Evolutionary conservation across 2,888 invertebrate genomes (phyloP), one percentile per base, ranked within the genome.

Genomic region (Troides aeacus): DNA sequence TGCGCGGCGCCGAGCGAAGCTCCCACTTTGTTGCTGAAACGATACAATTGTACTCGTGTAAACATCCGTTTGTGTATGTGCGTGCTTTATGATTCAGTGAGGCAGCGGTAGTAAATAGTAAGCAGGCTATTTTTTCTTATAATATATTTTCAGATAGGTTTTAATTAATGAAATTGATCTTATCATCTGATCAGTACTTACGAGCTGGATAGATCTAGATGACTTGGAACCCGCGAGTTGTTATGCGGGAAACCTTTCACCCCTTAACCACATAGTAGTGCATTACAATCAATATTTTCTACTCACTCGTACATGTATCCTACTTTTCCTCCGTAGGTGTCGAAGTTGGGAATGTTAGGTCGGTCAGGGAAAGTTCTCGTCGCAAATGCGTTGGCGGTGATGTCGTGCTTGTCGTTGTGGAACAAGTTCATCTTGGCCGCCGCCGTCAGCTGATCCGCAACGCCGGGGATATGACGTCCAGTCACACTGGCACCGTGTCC

Each of bases 291-390:
- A 57, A 12, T 12, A 12, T 21, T n/a, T 18, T 60, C 12, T 36
- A 77, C 81, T 77, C 73, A 84, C 83, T 79, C 80, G 74, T 72
- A 84, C 59, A 69, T 74, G 62, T 84, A 84, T 65, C 80, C 80
- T 8, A 80, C 42, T 21, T 81, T 77, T 0, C 73, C 83, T 0
- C 84, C 84, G 24, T 78, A 75, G 0, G 81, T 80, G 65, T 76
- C 77, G 71, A 81, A 83, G 71, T 76, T 77, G 1, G 83, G 80
- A 17, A 76, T 67, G n/a, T 64, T 73, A 1, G 77, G 79, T 12
- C 75, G 73, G 23, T 58, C 75, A 0, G 83, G 81, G 73, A 81
- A 76, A 30, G 70, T 81, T 57, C 74, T 79, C 6, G 82, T 80
- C 24, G 73, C 75, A 72, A 83, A 84, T 1, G 82, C 83, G 63